Percentiles rank a stretch among this genome's conserved stretches.
phyloP scores from a whole-genome alignment of 2,888 invertebrate species.

The Mythimna pallens region DNA sequence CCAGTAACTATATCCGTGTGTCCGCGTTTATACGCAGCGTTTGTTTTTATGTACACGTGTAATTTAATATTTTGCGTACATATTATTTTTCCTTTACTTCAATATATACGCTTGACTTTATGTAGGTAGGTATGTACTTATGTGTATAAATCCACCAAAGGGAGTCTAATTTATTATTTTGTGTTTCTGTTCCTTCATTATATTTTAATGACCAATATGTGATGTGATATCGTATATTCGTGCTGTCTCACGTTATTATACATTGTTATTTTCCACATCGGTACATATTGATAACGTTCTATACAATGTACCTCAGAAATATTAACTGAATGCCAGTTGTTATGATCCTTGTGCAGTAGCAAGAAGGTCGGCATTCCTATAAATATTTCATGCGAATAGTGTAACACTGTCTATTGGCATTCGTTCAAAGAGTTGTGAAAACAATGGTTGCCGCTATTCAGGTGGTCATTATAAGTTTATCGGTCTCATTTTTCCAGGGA shows the following conservation, averaged over 20 bases:
- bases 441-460: conserved; percentile 64
- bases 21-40: not conserved
- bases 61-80: not conserved
- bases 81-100: conserved; percentile 2
- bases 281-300: conserved; percentile 58
- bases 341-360: conserved; percentile 7
- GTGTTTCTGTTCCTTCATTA: conserved; percentile 22
- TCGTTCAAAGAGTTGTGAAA: conserved; percentile 66
- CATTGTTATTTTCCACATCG: conserved; percentile 58
- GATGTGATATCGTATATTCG: conserved; percentile 24
- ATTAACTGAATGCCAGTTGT: conserved; percentile 4
- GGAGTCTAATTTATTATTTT: conserved; percentile 12
- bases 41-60: not conserved
- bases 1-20: not conserved
- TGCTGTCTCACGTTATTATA: conserved; percentile 31
- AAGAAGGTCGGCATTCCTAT: conserved; percentile 37
- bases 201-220: conserved; percentile 27
- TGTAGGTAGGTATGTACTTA: not conserved
- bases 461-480: conserved; percentile 66
- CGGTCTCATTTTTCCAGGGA: conserved; percentile 53
- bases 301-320: conserved; percentile 30
- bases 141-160: not conserved
- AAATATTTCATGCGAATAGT: conserved; percentile 28
- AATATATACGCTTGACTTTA: too few species aligned
- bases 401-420: conserved; percentile 63